Base-by-base conservation (phyloP, 1,140 invertebrate genomes). In the Leptopilina boulardi region DNA sequence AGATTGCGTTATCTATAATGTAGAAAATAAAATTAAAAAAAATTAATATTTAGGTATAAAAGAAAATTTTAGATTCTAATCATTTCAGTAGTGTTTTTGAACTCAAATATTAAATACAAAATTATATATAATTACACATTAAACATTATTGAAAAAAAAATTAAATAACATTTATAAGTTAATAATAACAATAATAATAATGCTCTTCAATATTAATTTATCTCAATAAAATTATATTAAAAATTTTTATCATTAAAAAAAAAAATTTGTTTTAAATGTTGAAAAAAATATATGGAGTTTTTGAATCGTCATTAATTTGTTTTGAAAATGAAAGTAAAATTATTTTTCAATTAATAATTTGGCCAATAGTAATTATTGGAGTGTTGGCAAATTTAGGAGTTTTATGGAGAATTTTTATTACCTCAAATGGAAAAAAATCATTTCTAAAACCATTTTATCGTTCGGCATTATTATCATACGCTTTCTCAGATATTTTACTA, bases 361-460 rank as follows among this genome's bases (percentile, higher is more conserved):
- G 85, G 81, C 83, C 85, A 3, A 78, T 80, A 6, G 71, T 87
- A 11, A 76, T 82, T 0, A 30, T 83, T 8, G 85, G 84, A 21
- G 19, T 85, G 1, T 38, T 85, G 8, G 79, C 74, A 0, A 87
- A 87, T 74, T 8, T 81, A 0, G 81, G 75, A 3, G 85, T 86
- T 13, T 11, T 87, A 1, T 76, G 74, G 41, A 78, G 81, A 1
- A 80, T 86, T 15, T 78, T 79, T 71, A 79, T 82, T 0, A 18
- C 44, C 2, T 59, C 72, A 10, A 75, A 6, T 18, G 70, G 75
- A 21, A 71, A 72, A 54, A 84, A 81, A 47, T 41, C 77, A 11
- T 26, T 71, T n/a, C 18, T 85, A 9, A 84, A 85, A 56, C 84
- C 83, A 0, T 81, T 85, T 30, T 86, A 85, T 47, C 72, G 81